Conservation (phyloP, 2,888 invertebrate genomes). For the Leptinotarsa rubiginosa region DNA sequence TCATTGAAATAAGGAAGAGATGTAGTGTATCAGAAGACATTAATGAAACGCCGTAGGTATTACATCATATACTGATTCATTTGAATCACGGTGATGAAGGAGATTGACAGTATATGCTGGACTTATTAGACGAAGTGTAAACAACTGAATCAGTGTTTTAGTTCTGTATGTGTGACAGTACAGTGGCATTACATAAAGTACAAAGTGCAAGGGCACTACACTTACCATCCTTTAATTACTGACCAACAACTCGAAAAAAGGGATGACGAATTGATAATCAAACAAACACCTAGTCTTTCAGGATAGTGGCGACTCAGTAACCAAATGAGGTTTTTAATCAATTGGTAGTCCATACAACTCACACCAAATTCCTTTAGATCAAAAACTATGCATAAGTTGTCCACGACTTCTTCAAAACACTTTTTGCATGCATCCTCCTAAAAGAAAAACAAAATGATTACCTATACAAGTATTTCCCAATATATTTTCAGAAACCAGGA, state of each 20-base stretch:
- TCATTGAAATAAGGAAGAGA: too few species aligned
- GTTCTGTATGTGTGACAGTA: too few species aligned
- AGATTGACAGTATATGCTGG: too few species aligned
- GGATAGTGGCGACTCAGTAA: constrained; percentile 82
- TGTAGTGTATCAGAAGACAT: too few species aligned
- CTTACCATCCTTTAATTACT: constrained; percentile 79
- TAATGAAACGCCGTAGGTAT: too few species aligned
- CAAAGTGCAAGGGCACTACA: constrained; percentile 3
- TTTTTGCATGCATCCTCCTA: constrained; percentile 82
- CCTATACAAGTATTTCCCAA: too few species aligned
- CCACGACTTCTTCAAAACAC: constrained; percentile 83
- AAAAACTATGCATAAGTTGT: constrained; percentile 84
- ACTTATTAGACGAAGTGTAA: too few species aligned
- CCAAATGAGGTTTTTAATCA: constrained; percentile 84
- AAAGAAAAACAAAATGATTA: constrained; percentile 40
- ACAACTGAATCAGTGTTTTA: too few species aligned
- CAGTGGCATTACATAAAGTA: too few species aligned
- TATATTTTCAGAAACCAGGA: too few species aligned
- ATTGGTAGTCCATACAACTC: constrained; percentile 84
- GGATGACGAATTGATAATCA: constrained; percentile 79
- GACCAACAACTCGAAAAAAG: constrained; percentile 84
- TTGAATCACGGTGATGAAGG: too few species aligned
- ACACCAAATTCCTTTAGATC: constrained; percentile 80
- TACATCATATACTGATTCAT: too few species aligned
- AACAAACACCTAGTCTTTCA: constrained; percentile 80